A percentile compares a stretch with the other conserved stretches of the same genome.
These are phyloP conservation scores for Sapajus apella DNA, from an alignment of 2,113 vertebrate species.

Conservation along the genomic window DNA sequence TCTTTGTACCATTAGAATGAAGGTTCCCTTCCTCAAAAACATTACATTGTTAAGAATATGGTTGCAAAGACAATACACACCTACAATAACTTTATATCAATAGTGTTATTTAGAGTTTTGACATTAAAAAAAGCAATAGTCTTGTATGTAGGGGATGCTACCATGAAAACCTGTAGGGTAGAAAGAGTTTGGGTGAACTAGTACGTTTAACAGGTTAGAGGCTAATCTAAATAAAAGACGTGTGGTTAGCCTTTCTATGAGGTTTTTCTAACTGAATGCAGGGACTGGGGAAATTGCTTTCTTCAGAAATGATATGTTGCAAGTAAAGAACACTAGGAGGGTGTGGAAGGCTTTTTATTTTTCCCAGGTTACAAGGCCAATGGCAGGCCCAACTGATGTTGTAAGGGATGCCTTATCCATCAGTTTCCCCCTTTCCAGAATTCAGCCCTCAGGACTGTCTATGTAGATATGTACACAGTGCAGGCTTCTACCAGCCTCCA, in stretches of 20 bases:
- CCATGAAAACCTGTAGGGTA: neutral
- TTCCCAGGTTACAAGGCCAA: neutral
- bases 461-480: neutral
- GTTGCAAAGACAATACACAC: neutral
- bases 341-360: neutral
- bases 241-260: neutral
- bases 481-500: neutral
- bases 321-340: neutral
- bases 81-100: neutral
- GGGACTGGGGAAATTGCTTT: neutral
- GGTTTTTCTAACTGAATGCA: neutral
- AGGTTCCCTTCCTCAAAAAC: neutral
- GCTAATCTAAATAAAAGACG: neutral
- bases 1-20: neutral
- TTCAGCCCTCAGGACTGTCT: neutral
- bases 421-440: neutral
- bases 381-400: too few relatives aligned
- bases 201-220: neutral
- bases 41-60: neutral
- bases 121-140: neutral
- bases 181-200: neutral
- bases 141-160: neutral
- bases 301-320: neutral
- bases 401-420: accelerated
- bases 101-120: neutral